phyloP scores from a whole-genome alignment of 2,888 invertebrate genomes.

The Drosophila stalkeri region DNA sequence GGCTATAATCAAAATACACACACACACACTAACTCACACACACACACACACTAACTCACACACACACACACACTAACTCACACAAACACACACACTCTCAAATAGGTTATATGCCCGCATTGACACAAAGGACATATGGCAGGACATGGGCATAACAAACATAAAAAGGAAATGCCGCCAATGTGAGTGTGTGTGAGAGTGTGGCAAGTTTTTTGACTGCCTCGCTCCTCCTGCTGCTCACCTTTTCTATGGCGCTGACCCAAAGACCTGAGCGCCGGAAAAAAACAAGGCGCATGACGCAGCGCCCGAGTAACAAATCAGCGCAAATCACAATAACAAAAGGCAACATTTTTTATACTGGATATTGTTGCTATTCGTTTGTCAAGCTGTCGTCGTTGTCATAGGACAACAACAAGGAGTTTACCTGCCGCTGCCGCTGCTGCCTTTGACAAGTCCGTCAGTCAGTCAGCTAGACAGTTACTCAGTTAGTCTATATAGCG shows the following conservation, averaged over 20 bases:
- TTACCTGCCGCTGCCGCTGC: conserved; percentile 35
- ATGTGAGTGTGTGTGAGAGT: conserved; percentile 6
- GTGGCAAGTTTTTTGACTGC: conserved; percentile 30
- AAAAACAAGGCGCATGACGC: conserved; percentile 67
- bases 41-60: conserved; percentile 22
- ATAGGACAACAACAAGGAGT: conserved; percentile 21
- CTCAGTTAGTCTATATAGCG: conserved; percentile 22
- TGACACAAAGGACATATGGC: conserved; percentile 74
- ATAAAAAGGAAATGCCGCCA: conserved; percentile 46
- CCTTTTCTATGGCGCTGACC: conserved; percentile 48
- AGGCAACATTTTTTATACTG: conserved; percentile 12
- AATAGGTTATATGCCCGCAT: conserved; percentile 46
- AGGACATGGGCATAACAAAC: conserved; percentile 50
- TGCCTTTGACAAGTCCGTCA: conserved; percentile 47
- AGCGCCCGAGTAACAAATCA: conserved; percentile 73
- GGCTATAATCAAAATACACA: conserved; percentile 61
- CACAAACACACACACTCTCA: neutral
- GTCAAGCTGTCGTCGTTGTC: conserved; percentile 42
- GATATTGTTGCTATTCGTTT: conserved; percentile 45
- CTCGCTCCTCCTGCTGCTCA: neutral
- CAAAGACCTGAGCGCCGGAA: conserved; percentile 64
- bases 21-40: conserved; percentile 30
- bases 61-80: conserved; percentile 9
- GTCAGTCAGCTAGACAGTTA: conserved; percentile 34
- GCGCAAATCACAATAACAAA: conserved; percentile 74